Evolutionary conservation across 2,888 invertebrate genomes (phyloP), one percentile per base, ranked within the genome.

Genomic region (Amphipoea oculea): DNA sequence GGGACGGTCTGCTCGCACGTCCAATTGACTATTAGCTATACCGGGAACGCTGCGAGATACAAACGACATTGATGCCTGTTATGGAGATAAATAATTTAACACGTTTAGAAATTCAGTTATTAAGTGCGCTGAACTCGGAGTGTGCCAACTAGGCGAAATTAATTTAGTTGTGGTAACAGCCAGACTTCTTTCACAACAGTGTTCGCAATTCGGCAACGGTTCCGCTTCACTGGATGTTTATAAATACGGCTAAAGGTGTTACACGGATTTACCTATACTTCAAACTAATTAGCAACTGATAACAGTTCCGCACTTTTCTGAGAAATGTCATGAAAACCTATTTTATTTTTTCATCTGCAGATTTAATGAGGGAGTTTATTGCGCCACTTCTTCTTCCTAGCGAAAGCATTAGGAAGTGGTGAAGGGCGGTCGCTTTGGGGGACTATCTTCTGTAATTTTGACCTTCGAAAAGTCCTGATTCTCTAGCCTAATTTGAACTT

Each of bases 1-100:
- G 94, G 95, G 95, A 95, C 95, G 93, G 93, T 87, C 91, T 91
- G 83, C 88, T 89, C 89, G 84, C 91, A 92, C 93, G 87, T 89
- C 91, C 94, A 93, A 94, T 94, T 93, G 92, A 90, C 91, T 92
- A 92, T 91, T 89, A 90, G 89, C 90, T 88, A 89, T 91, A 91
- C 90, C 90, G 86, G 91, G 91, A 91, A 88, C 87, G 68, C 76
- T 84, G 71, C 82, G 76, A 88, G 86, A 86, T 87, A 85, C 86
- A 81, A 81, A 86, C 79, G 86, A 88, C 89, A 87, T 85, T 86
- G 83, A 83, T 85, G 81, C 85, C 79, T 74, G 81, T 84, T 80
- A 84, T 79, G 75, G 82, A 82, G 86, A 84, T 83, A 82, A 85
- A 87, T 83, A 84, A 80, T 81, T 82, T 81, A 76, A 62, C 70